Conservation (phyloP, 2,888 invertebrate species). For the Cybosia mesomella region DNA sequence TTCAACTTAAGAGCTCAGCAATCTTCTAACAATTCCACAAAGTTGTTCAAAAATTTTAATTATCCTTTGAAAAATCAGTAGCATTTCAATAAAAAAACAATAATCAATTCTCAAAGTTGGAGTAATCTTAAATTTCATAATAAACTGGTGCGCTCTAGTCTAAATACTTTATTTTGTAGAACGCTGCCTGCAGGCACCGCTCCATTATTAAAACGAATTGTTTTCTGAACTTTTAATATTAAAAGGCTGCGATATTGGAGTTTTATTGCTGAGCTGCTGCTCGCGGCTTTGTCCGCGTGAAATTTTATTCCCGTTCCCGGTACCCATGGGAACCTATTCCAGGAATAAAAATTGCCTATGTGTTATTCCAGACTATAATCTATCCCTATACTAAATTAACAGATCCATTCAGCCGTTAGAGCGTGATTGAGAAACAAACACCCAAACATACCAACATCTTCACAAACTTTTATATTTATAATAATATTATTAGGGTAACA, state of each 20-base stretch:
- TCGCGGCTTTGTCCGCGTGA: no score
- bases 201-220: slow-evolving; percentile 81
- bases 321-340: no score
- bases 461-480: no score
- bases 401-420: no score
- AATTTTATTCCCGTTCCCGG: no score
- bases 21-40: slow-evolving; percentile 17
- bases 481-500: slow-evolving; percentile 55
- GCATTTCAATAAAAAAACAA: slow-evolving; percentile 44
- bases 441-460: no score
- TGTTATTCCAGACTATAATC: no score
- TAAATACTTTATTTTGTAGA: slow-evolving; percentile 79
- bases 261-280: slow-evolving; percentile 61
- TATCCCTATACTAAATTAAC: no score
- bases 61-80: slow-evolving; percentile 34
- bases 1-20: no score
- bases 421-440: no score
- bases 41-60: slow-evolving; percentile 37
- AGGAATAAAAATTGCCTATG: no score
- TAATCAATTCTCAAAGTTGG: slow-evolving; percentile 65
- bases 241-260: slow-evolving; percentile 67
- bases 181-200: slow-evolving; percentile 71
- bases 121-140: slow-evolving; percentile 73
- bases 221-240: slow-evolving; percentile 79
- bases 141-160: slow-evolving; percentile 71